These are phyloP conservation scores for Sebastes vulpes DNA, from an alignment of 2,797 vertebrate genomes.

Conservation along the genomic window DNA sequence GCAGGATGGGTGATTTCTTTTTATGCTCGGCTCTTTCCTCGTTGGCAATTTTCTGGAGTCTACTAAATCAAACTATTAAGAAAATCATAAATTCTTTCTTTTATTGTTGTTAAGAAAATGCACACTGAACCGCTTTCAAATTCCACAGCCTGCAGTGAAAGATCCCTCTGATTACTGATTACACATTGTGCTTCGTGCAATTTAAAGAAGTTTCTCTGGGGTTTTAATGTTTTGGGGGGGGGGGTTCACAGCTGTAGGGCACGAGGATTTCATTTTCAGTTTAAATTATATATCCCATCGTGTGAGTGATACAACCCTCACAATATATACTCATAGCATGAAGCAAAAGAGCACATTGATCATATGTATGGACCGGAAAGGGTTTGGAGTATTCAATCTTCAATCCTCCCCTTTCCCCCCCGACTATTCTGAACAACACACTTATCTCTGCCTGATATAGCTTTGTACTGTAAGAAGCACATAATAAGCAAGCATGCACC, in stretches of 20 bases:
- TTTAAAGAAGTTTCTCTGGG: constrained; percentile 26
- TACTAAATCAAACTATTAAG: constrained; percentile 54
- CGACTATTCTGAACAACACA: constrained; percentile 53
- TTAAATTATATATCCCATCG: not conserved
- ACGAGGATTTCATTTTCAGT: not conserved
- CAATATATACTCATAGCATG: not conserved
- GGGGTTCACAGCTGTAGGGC: not conserved
- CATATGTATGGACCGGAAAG: constrained; percentile 17
- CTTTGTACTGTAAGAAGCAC: constrained; percentile 84
- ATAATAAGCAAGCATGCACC: constrained; percentile 82
- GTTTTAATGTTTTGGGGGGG: not conserved
- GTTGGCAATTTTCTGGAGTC: constrained; percentile 48
- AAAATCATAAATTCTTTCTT: constrained; percentile 40
- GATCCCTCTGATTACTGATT: constrained; percentile 77
- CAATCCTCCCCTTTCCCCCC: not conserved
- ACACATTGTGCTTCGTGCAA: constrained; percentile 64
- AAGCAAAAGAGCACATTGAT: constrained; percentile 30
- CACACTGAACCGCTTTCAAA: constrained; percentile 29
- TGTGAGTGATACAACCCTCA: not conserved
- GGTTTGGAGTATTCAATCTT: constrained; percentile 20
- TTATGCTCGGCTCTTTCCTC: constrained; percentile 28
- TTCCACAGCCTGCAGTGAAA: constrained; percentile 55
- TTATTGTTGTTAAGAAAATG: constrained; percentile 59
- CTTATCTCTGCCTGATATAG: constrained; percentile 85
- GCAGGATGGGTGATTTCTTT: constrained; percentile 55